Conservation (phyloP, 2,888 invertebrate genomes). For the Rotaria magnacalcarata region DNA sequence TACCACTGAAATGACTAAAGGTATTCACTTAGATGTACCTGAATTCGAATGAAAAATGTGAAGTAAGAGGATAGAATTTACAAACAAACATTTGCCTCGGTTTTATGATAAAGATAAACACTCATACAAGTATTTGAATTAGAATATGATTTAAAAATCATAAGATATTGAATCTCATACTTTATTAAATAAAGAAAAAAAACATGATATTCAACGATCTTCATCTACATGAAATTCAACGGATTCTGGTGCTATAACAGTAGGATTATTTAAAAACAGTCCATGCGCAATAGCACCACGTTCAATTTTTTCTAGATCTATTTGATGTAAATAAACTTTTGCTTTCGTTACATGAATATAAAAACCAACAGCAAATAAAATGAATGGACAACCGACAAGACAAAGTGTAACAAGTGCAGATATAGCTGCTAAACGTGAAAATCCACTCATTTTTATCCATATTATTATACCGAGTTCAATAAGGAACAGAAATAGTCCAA, state of each 20-base stretch:
- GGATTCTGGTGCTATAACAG: neutral
- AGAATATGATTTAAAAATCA: no score
- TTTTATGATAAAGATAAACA: no score
- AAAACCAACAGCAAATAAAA: conserved; percentile 28
- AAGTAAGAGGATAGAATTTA: no score
- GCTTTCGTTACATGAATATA: neutral
- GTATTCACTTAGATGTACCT: no score
- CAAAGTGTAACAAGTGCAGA: neutral
- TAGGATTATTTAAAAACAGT: neutral
- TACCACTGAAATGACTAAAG: no score
- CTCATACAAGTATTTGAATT: no score
- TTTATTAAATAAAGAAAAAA: no score
- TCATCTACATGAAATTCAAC: neutral
- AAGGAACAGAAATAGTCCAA: conserved; percentile 7
- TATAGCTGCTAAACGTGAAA: neutral
- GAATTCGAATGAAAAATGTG: no score
- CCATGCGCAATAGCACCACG: neutral
- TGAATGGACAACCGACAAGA: neutral
- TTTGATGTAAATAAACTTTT: conserved; percentile 3
- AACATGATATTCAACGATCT: neutral
- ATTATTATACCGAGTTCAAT: neutral
- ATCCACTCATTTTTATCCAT: conserved; percentile 25
- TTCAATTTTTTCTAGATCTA: neutral
- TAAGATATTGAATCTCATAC: no score
- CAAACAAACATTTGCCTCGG: no score